phyloP scores from a whole-genome alignment of 2,888 invertebrate species.

The Pristionchus exspectatus region DNA sequence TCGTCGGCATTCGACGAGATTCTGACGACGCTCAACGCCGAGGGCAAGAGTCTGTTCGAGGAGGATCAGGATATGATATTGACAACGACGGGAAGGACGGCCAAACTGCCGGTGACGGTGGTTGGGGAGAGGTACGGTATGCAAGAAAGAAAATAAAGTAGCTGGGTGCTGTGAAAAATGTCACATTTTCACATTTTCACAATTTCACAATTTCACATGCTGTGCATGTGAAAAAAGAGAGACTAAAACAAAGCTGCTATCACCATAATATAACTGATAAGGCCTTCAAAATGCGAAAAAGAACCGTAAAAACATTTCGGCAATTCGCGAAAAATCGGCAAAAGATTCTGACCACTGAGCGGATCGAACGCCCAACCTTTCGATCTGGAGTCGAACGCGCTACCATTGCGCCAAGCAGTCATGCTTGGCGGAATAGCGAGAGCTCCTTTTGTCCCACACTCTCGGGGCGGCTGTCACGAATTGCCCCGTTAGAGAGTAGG shows the following conservation, averaged over 20 bases:
- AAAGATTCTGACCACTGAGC: slow-evolving; percentile 55
- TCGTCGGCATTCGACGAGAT: slow-evolving; percentile 53
- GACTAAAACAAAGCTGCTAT: too few relatives aligned
- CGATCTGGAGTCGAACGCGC: slow-evolving; percentile 57
- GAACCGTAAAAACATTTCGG: not conserved
- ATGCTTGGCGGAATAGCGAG: not conserved
- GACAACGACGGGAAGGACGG: not conserved
- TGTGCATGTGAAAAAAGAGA: too few relatives aligned
- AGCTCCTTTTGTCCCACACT: not conserved
- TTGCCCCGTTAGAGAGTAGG: too few relatives aligned
- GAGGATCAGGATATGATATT: not conserved
- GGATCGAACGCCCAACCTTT: slow-evolving; percentile 56
- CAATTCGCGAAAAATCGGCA: slow-evolving; percentile 36
- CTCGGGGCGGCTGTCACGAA: not conserved
- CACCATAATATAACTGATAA: too few relatives aligned
- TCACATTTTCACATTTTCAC: too few relatives aligned
- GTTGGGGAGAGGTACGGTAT: not conserved
- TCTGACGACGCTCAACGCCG: slow-evolving; percentile 52
- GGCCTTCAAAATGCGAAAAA: not conserved
- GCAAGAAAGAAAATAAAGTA: not conserved
- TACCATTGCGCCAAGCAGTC: slow-evolving; percentile 57
- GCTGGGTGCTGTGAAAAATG: not conserved
- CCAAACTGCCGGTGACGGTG: slow-evolving; percentile 34
- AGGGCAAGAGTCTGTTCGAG: slow-evolving; percentile 44
- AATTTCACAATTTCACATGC: too few relatives aligned